These are phyloP conservation scores for Ploceus nigricollis DNA, from an alignment of 2,113 vertebrate species.

Conservation along the genomic window DNA sequence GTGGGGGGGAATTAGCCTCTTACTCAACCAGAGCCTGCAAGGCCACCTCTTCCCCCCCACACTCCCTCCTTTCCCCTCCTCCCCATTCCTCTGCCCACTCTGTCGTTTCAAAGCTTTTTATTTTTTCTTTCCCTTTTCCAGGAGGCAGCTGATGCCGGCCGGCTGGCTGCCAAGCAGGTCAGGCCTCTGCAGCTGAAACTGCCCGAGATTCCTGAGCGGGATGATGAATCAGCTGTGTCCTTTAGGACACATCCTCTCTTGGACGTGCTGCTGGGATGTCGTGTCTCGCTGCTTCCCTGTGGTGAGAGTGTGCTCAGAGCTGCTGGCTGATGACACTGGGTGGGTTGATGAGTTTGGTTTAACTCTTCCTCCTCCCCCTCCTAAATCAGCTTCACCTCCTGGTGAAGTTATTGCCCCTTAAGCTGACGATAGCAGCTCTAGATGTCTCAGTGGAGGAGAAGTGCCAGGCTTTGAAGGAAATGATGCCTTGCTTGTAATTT, in stretches of 20 bases:
- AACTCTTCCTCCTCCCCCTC: background rate
- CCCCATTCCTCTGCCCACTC: background rate
- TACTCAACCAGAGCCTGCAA: background rate
- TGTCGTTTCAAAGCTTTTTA: background rate
- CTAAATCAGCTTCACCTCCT: background rate
- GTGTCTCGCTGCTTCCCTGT: background rate
- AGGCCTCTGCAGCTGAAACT: conserved; percentile 8
- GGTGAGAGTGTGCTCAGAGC: background rate
- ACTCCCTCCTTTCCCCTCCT: background rate
- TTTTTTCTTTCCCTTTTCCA: background rate
- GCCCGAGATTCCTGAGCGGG: background rate
- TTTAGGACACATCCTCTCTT: background rate
- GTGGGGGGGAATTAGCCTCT: conserved; percentile 17
- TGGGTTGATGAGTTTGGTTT: background rate
- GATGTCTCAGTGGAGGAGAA: background rate
- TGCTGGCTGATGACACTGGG: background rate
- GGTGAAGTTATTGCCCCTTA: background rate
- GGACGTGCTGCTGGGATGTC: background rate
- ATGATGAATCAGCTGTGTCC: background rate
- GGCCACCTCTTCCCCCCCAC: background rate
- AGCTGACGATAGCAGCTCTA: background rate
- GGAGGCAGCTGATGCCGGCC: conserved; percentile 11
- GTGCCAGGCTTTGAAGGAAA: background rate
- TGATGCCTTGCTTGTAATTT: background rate
- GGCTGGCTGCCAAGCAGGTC: conserved; percentile 37